Evolutionary conservation across 1,140 invertebrate genomes (phyloP), one percentile per base, ranked within the genome.

Genomic region (Ceratitis capitata): DNA sequence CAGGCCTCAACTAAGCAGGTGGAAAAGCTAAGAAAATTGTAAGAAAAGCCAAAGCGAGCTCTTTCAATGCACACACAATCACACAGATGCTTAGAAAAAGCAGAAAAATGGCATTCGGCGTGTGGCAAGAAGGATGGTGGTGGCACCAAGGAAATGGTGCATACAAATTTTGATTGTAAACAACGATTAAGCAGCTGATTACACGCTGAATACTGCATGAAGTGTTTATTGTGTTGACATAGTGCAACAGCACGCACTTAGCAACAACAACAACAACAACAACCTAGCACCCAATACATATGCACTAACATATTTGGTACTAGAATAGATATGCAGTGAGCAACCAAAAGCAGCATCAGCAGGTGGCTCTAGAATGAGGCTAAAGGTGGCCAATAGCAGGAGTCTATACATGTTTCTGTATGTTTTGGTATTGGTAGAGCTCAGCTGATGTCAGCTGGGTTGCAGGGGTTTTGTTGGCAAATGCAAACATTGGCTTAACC

Each of bases 151-250:
- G 82, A 82, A 85, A 82, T 69, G 85, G 45, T 82, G 58, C 82
- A 83, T 84, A 82, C 82, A 85, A 91, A 91, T 91, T 90, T 89
- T 90, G 89, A 91, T 91, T 89, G 88, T 88, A 91, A 91, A 91
- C 89, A 91, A 88, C 89, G 89, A 91, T 91, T 91, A 91, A 91
- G 90, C 87, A 89, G 89, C 88, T 89, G 89, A 91, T 91, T 91
- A 90, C 89, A 88, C 89, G 86, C 84, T 91, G 89, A 85, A 85
- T 85, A 83, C 78, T 85, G 85, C 85, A 85, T 85, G 85, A 85
- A 85, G 78, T 82, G 74, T 82, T 85, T 85, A 85, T 85, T 85
- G 85, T 85, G 85, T 85, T 85, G 78, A 82, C 85, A 56, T 78
- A 85, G 69, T 78, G 69, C 69, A 85, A 82, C 69, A 85, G 53